Conservation (phyloP, 1,140 invertebrate species). For the Zaprionus camerounensis region DNA sequence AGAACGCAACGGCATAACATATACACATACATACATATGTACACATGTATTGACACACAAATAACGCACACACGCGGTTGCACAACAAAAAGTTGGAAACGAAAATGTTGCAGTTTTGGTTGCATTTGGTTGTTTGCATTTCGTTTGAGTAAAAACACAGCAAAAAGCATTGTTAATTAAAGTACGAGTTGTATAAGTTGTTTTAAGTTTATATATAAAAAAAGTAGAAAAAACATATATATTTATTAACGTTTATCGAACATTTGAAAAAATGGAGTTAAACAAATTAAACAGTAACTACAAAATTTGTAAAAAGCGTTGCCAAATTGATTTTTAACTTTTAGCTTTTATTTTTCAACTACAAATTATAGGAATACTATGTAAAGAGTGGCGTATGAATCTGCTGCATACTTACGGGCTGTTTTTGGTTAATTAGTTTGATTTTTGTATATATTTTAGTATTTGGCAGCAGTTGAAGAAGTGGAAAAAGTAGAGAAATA, state of each 20-base stretch:
- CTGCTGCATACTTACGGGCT: slow-evolving; percentile 66
- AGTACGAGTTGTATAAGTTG: slow-evolving; percentile 30
- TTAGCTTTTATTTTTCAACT: slow-evolving; percentile 34
- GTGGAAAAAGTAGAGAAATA: slow-evolving; percentile 43
- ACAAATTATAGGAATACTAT: slow-evolving; percentile 26
- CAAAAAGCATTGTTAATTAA: slow-evolving; percentile 63
- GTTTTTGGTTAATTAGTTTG: slow-evolving; percentile 40
- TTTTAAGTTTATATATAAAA: slow-evolving; percentile 46
- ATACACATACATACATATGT: slow-evolving; percentile 29
- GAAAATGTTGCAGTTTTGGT: slow-evolving; percentile 61
- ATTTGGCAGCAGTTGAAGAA: slow-evolving; percentile 65
- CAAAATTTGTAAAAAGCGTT: slow-evolving; percentile 27
- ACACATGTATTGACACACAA: slow-evolving; percentile 47
- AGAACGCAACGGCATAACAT: background rate
- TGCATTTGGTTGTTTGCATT: slow-evolving; percentile 65
- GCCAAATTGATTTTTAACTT: slow-evolving; percentile 23
- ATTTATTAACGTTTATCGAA: slow-evolving; percentile 55
- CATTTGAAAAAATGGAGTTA: slow-evolving; percentile 30
- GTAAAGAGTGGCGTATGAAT: background rate
- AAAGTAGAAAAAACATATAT: slow-evolving; percentile 63
- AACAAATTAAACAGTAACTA: slow-evolving; percentile 29
- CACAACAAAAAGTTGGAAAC: slow-evolving; percentile 57
- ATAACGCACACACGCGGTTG: slow-evolving; percentile 52
- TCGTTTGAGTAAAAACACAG: slow-evolving; percentile 63
- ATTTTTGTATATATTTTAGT: slow-evolving; percentile 31